These are phyloP conservation scores for Ceratothoa steindachneri DNA, from an alignment of 2,888 invertebrate species.

Conservation along the genomic window DNA sequence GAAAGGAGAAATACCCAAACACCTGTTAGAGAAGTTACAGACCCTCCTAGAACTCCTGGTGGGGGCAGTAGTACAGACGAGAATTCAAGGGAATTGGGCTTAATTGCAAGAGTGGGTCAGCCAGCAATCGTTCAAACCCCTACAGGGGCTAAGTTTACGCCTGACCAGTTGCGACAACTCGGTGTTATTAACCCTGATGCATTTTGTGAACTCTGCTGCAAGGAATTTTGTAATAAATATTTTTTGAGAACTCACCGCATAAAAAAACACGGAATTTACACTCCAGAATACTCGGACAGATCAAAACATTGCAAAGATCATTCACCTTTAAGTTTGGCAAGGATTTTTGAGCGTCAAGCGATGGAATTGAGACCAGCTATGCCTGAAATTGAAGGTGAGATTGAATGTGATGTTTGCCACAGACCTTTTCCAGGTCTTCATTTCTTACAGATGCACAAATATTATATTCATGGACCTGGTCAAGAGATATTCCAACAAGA, in stretches of 20 bases:
- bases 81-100: conserved; percentile 38
- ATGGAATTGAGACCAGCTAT: conserved; percentile 27
- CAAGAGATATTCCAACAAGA: conserved; percentile 36
- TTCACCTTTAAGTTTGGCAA: conserved; percentile 28
- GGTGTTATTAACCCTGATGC: conserved; percentile 61
- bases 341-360: conserved; percentile 34
- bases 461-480: conserved; percentile 53
- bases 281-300: conserved; percentile 44
- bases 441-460: conserved; percentile 55
- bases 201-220: conserved; percentile 68
- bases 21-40: conserved; percentile 10
- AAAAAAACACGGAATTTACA: conserved; percentile 93
- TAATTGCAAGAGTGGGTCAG: conserved; percentile 45
- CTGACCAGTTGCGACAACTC: conserved; percentile 68
- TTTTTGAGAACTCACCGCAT: conserved; percentile 92
- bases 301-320: conserved; percentile 34
- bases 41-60: conserved; percentile 36
- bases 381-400: conserved; percentile 49
- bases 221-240: conserved; percentile 68
- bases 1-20: not conserved
- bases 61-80: conserved; percentile 42
- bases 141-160: conserved; percentile 57
- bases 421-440: conserved; percentile 54
- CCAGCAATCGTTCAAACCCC: conserved; percentile 46
- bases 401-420: conserved; percentile 53